These are phyloP conservation scores for Tenthredo distinguenda DNA, from an alignment of 2,888 invertebrate genomes.

Conservation along the genomic window DNA sequence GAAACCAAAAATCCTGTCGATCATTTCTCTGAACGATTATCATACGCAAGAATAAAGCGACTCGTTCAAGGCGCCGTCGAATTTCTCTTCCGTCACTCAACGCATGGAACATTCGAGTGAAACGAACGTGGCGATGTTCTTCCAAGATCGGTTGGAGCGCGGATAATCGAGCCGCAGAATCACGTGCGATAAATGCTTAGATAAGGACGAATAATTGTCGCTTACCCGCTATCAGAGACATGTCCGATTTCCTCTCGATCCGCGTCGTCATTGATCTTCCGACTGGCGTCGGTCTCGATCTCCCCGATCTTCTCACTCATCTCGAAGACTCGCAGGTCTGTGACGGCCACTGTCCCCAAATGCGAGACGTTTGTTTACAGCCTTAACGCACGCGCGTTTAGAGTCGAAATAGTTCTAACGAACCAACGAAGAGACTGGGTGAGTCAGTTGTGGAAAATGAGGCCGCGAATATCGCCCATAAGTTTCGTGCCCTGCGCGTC, in stretches of 20 bases:
- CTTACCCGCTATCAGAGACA: not conserved
- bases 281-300: not conserved
- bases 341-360: not conserved
- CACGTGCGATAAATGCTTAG: not conserved
- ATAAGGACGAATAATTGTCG: not conserved
- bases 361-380: not conserved
- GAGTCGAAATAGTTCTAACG: not conserved
- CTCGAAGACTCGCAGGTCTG: not conserved
- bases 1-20: not conserved
- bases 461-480: no score
- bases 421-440: not conserved
- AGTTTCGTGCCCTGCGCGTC: no score
- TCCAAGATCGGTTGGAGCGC: not conserved
- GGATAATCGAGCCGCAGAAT: not conserved
- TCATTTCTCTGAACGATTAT: not conserved
- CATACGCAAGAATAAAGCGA: not conserved
- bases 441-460: not conserved
- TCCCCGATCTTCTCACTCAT: not conserved
- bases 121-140: not conserved
- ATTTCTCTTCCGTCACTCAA: not conserved
- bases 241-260: not conserved
- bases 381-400: not conserved
- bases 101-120: not conserved
- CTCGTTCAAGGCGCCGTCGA: not conserved
- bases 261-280: not conserved